These are phyloP conservation scores for Drosophila elegans DNA, from an alignment of 1,140 invertebrate species.

Conservation along the genomic window DNA sequence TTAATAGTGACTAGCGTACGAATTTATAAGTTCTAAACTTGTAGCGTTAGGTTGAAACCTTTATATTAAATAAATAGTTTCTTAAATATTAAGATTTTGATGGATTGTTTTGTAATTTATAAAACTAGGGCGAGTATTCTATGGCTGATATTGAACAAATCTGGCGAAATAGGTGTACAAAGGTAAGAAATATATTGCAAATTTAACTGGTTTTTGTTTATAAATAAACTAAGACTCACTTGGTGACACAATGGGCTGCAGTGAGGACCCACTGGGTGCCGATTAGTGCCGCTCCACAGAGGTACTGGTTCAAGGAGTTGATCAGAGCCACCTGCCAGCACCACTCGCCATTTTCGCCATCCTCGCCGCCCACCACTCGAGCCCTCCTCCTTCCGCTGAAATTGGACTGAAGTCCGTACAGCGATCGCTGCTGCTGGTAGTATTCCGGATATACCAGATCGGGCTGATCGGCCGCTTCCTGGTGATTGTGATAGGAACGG, in stretches of 20 bases:
- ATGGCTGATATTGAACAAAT: too few relatives aligned
- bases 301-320: conserved; percentile 96
- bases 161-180: too few relatives aligned
- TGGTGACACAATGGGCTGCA: conserved; percentile 97
- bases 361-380: conserved; percentile 95
- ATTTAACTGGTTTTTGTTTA: too few relatives aligned
- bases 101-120: too few relatives aligned
- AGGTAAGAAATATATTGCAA: too few relatives aligned
- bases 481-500: conserved; percentile 66
- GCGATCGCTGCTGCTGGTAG: conserved; percentile 39
- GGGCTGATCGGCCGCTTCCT: conserved; percentile 14
- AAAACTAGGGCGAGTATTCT: too few relatives aligned
- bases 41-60: too few relatives aligned
- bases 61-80: too few relatives aligned
- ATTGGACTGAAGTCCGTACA: conserved; percentile 33
- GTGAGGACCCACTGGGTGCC: conserved; percentile 97
- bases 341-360: conserved; percentile 95
- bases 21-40: too few relatives aligned
- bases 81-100: too few relatives aligned
- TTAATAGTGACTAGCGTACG: too few relatives aligned
- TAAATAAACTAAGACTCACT: conserved; percentile 87
- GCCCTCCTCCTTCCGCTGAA: conserved; percentile 84
- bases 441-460: conserved; percentile 62
- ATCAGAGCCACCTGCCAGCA: conserved; percentile 98
- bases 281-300: conserved; percentile 97